Conservation (phyloP, 2,797 vertebrate genomes). For the Gymnoscopelus microlampas region DNA sequence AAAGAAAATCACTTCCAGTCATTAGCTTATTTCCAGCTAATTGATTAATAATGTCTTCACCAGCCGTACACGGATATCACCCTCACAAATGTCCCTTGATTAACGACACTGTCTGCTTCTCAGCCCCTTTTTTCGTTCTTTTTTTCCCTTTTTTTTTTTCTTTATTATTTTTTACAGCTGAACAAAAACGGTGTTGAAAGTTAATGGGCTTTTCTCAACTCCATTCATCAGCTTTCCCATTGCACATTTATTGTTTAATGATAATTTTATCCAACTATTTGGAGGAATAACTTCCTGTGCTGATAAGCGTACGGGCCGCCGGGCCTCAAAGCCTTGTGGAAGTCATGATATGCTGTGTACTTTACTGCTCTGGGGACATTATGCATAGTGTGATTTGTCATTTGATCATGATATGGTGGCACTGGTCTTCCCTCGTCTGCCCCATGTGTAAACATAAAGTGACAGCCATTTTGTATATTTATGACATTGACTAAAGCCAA, state of each 20-base stretch:
- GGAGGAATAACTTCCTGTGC: conserved; percentile 8
- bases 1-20: conserved; percentile 3
- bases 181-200: conserved; percentile 25
- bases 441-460: neutral
- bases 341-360: neutral
- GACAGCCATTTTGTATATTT: neutral
- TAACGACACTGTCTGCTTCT: conserved; percentile 22
- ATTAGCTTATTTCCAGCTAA: conserved; percentile 19
- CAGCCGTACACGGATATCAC: conserved; percentile 6
- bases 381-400: neutral
- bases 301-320: conserved; percentile 8
- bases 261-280: conserved; percentile 10
- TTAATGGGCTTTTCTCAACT: neutral
- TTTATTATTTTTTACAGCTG: neutral
- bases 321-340: neutral
- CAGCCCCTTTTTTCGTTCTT: neutral
- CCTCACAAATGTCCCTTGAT: conserved; percentile 3
- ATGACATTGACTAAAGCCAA: neutral
- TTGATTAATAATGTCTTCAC: conserved; percentile 40
- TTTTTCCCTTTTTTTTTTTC: conserved; percentile 15
- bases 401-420: conserved; percentile 9
- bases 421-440: conserved; percentile 11
- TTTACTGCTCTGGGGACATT: neutral
- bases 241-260: conserved; percentile 8
- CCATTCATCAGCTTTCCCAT: neutral